Conservation (phyloP, 2,797 vertebrate species). For the Vireo griseus region DNA sequence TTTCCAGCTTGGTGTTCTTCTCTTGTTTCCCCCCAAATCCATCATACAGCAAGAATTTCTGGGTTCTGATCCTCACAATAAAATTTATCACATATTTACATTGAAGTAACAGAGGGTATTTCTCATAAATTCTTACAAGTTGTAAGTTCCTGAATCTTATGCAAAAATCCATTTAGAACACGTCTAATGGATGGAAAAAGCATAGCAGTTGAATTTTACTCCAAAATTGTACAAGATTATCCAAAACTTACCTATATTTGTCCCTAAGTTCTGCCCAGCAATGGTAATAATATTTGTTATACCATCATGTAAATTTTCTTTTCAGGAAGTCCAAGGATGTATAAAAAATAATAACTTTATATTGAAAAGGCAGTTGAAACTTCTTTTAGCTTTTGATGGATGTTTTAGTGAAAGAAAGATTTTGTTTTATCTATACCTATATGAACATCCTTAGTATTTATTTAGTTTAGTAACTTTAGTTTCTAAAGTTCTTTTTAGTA, state of each 20-base stretch:
- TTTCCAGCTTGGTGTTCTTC: background rate
- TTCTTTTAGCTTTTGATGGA: background rate
- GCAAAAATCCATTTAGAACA: background rate
- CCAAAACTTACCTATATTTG: background rate
- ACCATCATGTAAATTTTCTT: background rate
- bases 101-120: background rate
- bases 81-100: background rate
- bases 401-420: background rate
- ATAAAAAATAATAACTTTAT: background rate
- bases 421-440: background rate
- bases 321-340: background rate
- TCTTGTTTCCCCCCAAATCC: accelerated
- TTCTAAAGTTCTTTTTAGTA: too few relatives aligned
- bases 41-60: background rate
- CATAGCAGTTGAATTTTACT: background rate
- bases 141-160: background rate
- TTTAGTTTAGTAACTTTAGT: too few relatives aligned
- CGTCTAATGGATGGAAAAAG: background rate
- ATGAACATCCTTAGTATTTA: background rate
- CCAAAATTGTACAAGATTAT: background rate
- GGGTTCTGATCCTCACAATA: background rate
- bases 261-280: background rate
- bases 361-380: background rate
- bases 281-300: background rate
- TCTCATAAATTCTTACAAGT: background rate